Base-by-base conservation (phyloP, 2,888 invertebrate genomes). In the Caenorhabditis sinica region DNA sequence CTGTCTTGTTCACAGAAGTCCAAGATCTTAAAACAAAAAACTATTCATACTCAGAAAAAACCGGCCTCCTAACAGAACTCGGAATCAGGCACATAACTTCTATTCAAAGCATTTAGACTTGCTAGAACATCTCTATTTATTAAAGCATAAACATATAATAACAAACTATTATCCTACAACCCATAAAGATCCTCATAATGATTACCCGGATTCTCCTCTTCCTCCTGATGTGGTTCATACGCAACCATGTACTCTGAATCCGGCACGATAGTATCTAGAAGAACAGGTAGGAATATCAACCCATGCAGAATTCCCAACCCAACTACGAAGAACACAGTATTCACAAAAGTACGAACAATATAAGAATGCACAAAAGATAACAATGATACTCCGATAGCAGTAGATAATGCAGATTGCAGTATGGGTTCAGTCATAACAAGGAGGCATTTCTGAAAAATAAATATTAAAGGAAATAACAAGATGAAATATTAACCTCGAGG, bases 321-420 rank as follows among this genome's bases (percentile, higher is more conserved):
- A 17, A 92, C 92, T 0, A 92, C 92, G 60, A 90, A 90, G 61
- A 92, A 86, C 4, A 91, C 91, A 8, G 92, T 92, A 49, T 90
- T 83, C 43, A 92, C 92, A 77, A 92, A 92, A 25, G 92, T 92
- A 20, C 91, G 85, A 8, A 92, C 90, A 68, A 92, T 91, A 60
- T 92, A 92, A 3, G 91, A 90, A 0, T 90, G 90, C 15, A 92
- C 91, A 23, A 89, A 76, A 2, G 88, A 87, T 13, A 92, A 85
- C 9, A 91, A 82, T 15, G 87, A 85, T 13, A 92, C 91, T 4
- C 92, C 91, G 45, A 90, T 88, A 0, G 89, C 85, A 15, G 92
- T 92, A 8, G 90, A 90, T 0, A 90, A 33, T n/a, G 92, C 90
- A 0, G 92, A 90, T 81, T 92, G 92, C 17, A 89, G 79, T 23